Conservation (phyloP, 2,888 invertebrate genomes). For the Augiades crinisus region DNA sequence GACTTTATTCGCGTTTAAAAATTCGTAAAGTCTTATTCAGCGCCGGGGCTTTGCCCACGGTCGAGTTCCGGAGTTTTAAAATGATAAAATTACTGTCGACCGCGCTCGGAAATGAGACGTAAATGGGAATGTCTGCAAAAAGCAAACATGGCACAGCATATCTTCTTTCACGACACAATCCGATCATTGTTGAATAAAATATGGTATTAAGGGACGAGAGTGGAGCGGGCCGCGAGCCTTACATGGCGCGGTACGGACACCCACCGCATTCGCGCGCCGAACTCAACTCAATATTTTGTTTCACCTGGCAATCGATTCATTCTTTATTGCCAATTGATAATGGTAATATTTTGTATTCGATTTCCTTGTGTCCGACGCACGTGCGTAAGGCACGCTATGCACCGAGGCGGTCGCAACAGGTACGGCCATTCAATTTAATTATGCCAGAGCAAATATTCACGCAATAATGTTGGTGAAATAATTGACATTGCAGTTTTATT, state of each 20-base stretch:
- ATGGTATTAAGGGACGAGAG: slow-evolving; percentile 56
- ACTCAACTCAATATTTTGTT: slow-evolving; percentile 34
- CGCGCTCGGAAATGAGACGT: slow-evolving; percentile 63
- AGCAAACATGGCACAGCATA: slow-evolving; percentile 56
- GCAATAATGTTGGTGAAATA: slow-evolving; percentile 21
- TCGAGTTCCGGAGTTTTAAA: slow-evolving; percentile 67
- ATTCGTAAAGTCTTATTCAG: slow-evolving; percentile 77
- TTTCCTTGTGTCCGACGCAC: slow-evolving; percentile 30
- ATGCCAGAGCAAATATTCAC: slow-evolving; percentile 40
- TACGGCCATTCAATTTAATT: slow-evolving; percentile 43
- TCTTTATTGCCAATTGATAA: slow-evolving; percentile 59
- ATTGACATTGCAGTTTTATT: slow-evolving; percentile 4
- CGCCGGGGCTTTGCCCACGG: slow-evolving; percentile 48
- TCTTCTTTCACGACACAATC: slow-evolving; percentile 63
- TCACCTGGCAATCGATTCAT: slow-evolving; percentile 57
- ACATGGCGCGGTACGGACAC: slow-evolving; percentile 33
- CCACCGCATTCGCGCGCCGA: slow-evolving; percentile 36
- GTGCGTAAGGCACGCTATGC: slow-evolving; percentile 30
- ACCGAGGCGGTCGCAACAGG: slow-evolving; percentile 21
- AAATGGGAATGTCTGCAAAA: slow-evolving; percentile 67
- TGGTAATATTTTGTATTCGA: slow-evolving; percentile 47
- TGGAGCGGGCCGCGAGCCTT: slow-evolving; percentile 36
- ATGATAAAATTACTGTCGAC: slow-evolving; percentile 67
- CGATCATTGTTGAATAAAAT: slow-evolving; percentile 64
- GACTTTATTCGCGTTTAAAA: slow-evolving; percentile 75